These are phyloP conservation scores for Casuarius casuarius DNA, from an alignment of 2,113 vertebrate species.

Conservation along the genomic window DNA sequence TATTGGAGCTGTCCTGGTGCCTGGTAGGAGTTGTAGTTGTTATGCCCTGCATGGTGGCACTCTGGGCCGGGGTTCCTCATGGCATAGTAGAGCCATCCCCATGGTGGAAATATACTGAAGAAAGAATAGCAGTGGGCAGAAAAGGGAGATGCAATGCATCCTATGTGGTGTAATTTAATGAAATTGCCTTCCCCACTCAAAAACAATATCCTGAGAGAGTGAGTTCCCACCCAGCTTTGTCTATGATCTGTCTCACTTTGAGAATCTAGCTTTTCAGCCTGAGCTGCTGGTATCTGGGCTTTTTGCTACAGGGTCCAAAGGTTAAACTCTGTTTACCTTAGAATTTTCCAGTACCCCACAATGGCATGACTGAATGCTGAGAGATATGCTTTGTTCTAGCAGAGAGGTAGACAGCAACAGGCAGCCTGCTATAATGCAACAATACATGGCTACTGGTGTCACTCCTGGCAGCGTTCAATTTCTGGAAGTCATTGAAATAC, in stretches of 20 bases:
- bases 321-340: background rate
- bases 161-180: background rate
- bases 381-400: background rate
- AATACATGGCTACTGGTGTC: background rate
- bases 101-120: background rate
- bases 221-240: background rate
- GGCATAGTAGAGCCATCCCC: background rate
- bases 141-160: background rate
- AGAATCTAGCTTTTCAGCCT: background rate
- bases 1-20: background rate
- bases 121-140: background rate
- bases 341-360: background rate
- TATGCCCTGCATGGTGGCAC: background rate
- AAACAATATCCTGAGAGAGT: background rate
- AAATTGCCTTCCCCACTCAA: background rate
- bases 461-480: background rate
- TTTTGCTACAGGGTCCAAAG: background rate
- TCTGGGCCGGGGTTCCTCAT: background rate
- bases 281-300: background rate
- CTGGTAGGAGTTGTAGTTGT: accelerated
- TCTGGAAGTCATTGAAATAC: background rate
- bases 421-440: background rate
- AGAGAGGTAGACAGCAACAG: background rate
- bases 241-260: background rate
- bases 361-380: background rate